These are phyloP conservation scores for Amazona guildingii DNA, from an alignment of 2,113 vertebrate species.

Conservation along the genomic window DNA sequence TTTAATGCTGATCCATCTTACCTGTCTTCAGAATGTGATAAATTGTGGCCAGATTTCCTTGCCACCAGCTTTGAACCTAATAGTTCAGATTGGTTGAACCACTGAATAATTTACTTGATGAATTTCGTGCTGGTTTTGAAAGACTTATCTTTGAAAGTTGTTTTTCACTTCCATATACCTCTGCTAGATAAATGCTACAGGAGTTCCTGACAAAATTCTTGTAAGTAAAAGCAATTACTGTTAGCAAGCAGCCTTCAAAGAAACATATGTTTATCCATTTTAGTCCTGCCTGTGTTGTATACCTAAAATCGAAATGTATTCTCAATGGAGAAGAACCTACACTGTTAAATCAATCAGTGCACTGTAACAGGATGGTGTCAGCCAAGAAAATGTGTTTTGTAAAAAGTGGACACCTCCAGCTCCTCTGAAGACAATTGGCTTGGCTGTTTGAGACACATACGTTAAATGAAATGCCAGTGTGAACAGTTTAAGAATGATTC, in stretches of 20 bases:
- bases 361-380: not conserved
- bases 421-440: not conserved
- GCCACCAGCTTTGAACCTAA: not conserved
- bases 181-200: not conserved
- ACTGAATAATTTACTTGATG: not conserved
- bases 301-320: not conserved
- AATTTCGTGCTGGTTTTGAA: not conserved
- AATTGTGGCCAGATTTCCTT: not conserved
- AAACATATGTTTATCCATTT: not conserved
- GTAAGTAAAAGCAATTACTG: not conserved
- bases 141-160: not conserved
- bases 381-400: not conserved
- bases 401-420: not conserved
- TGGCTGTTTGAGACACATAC: not conserved
- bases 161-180: not conserved
- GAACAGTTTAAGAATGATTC: not conserved
- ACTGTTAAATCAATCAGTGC: not conserved
- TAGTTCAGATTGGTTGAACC: not conserved
- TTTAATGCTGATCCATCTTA: not conserved
- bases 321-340: not conserved
- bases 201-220: not conserved
- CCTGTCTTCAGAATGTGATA: not conserved
- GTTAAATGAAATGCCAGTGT: not conserved
- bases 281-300: not conserved
- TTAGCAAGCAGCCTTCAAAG: slow-evolving; percentile 26